Base-by-base conservation (phyloP, 2,888 invertebrate genomes). In the Hetaerina titia region DNA sequence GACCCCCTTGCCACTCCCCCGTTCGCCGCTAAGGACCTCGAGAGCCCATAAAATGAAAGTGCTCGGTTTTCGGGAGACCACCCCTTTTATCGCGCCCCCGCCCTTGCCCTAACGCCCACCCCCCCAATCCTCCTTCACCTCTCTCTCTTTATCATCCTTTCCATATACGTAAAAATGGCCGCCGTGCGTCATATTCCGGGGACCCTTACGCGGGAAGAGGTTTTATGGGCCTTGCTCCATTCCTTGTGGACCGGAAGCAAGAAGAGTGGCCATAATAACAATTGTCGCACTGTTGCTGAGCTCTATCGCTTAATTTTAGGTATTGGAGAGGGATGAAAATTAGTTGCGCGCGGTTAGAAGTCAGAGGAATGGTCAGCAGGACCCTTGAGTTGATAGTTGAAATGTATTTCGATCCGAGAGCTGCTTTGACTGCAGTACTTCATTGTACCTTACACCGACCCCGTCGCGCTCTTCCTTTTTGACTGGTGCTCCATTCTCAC, bases 101-200 rank as follows among this genome's bases (percentile, higher is more conserved):
- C 1, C 81, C 81, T 31, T 31, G 31, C 81, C 31, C n/a, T 22
- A 13, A 15, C 31, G 81, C 31, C 81, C 15, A n/a, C 11, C 31
- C 15, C 81, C 74, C 13, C 25, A n/a, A 8, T 13, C 81, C 81
- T 11, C 69, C n/a, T 69, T 8, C 69, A n/a, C n/a, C 22, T n/a
- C 69, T n/a, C 69, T 81, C 13, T 2, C n/a, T 81, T 81, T 81
- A 81, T 31, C 81, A 81, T 2, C 81, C 31, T 69, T 22, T 31
- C 81, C 81, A 81, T 81, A 81, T 81, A 15, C 81, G 81, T 81
- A 31, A 81, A 81, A 81, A 81, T 81, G 81, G 81, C 31, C 25
- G 81, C 81, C 15, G 25, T 22, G 31, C 81, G 81, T 31, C 81
- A 81, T 81, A 81, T 31, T 81, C 22, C 31, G 81, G 69, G 81